Conservation (phyloP, 2,113 vertebrate genomes). For the Marcusenius ussheri region DNA sequence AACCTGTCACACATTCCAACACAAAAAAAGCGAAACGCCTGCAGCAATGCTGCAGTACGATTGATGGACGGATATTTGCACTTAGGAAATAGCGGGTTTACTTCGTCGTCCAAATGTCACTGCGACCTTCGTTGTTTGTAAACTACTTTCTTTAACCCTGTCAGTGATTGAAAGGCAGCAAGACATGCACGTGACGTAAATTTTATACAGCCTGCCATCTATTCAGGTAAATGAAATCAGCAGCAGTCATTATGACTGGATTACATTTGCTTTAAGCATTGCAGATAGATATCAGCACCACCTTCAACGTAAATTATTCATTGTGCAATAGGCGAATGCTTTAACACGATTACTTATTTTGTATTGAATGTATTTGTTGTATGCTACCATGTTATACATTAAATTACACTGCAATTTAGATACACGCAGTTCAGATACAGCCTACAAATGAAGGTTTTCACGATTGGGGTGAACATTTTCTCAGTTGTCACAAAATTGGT, state of each 20-base stretch:
- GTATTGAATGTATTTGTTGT: not conserved
- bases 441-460: not conserved
- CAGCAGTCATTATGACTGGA: not conserved
- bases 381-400: not conserved
- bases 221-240: not conserved
- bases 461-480: not conserved
- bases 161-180: not conserved
- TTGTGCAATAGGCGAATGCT: not conserved
- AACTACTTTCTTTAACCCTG: not conserved
- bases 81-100: not conserved
- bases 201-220: not conserved
- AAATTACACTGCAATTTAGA: not conserved
- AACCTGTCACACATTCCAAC: not conserved
- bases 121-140: not conserved
- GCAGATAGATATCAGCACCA: not conserved
- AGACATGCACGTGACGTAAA: not conserved
- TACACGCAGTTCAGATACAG: not conserved
- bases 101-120: not conserved
- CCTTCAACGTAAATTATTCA: not conserved
- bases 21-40: not conserved
- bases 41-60: not conserved
- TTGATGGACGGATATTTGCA: not conserved
- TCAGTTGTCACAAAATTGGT: not conserved
- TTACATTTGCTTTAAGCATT: not conserved
- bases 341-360: not conserved